These are phyloP conservation scores for Lepus oiostolus DNA, from an alignment of 2,797 vertebrate genomes.

Conservation along the genomic window DNA sequence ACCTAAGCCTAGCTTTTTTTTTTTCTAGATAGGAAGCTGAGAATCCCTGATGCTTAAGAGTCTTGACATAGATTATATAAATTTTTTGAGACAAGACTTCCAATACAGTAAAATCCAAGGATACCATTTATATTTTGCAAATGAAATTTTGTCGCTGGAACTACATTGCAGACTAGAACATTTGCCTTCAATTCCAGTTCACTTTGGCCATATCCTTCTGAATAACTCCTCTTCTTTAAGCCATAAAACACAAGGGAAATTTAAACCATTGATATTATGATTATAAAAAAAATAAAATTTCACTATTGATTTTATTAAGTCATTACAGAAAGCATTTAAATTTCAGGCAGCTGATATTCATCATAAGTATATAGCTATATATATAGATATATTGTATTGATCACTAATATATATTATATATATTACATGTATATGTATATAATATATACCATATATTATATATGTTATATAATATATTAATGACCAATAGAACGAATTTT, in stretches of 20 bases:
- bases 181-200: constrained; percentile 24
- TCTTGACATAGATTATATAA: not conserved
- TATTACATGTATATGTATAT: no score
- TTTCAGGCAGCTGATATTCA: constrained; percentile 59
- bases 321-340: constrained; percentile 42
- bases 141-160: not conserved
- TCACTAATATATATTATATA: no score
- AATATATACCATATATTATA: no score
- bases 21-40: not conserved
- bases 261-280: constrained; percentile 48
- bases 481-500: constrained; percentile 62
- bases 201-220: constrained; percentile 7
- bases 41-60: not conserved
- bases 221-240: constrained; percentile 40
- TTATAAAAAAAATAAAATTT: constrained; percentile 62
- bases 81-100: not conserved
- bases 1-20: not conserved
- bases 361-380: constrained; percentile 4
- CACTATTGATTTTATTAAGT: constrained; percentile 52
- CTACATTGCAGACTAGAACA: not conserved
- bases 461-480: not conserved
- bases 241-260: constrained; percentile 56
- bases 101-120: not conserved
- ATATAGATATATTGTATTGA: not conserved
- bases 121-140: not conserved